Evolutionary conservation across 2,113 vertebrate species (phyloP).

Genomic region (Ophiodon elongatus): DNA sequence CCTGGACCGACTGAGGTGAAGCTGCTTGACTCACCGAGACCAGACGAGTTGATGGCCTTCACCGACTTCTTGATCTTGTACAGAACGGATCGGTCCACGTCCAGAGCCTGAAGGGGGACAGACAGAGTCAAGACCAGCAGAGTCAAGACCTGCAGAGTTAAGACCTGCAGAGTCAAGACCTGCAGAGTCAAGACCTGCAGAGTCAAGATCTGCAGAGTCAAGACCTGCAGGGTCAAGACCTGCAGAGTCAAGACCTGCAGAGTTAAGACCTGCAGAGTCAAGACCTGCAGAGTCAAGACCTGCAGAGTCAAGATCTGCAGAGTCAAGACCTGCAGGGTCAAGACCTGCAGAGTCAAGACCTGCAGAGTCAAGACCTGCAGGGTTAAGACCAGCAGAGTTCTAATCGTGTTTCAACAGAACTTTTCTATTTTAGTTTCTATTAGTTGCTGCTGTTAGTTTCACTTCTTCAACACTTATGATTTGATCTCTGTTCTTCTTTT

Average conservation of each 20-base stretch:
- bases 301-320: too few species aligned
- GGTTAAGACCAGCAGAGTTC: too few species aligned
- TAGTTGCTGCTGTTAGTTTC: too few species aligned
- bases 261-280: not conserved
- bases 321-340: too few species aligned
- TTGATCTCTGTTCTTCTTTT: too few species aligned
- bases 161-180: too few species aligned
- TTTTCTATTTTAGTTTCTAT: too few species aligned
- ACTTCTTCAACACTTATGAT: too few species aligned
- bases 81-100: conserved; percentile 92
- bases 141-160: too few species aligned
- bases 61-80: conserved; percentile 98
- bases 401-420: too few species aligned
- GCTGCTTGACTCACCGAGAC: conserved; percentile 87
- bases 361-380: not conserved
- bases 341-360: not conserved
- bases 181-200: too few species aligned
- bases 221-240: not conserved
- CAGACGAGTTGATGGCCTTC: conserved; percentile 93
- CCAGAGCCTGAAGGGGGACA: conserved; percentile 86
- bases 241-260: not conserved
- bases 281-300: not conserved
- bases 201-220: not conserved
- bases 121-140: not conserved
- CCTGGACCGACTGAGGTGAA: not conserved